These are phyloP conservation scores for Helicoverpa armigera DNA, from an alignment of 1,140 invertebrate genomes.

Conservation along the genomic window DNA sequence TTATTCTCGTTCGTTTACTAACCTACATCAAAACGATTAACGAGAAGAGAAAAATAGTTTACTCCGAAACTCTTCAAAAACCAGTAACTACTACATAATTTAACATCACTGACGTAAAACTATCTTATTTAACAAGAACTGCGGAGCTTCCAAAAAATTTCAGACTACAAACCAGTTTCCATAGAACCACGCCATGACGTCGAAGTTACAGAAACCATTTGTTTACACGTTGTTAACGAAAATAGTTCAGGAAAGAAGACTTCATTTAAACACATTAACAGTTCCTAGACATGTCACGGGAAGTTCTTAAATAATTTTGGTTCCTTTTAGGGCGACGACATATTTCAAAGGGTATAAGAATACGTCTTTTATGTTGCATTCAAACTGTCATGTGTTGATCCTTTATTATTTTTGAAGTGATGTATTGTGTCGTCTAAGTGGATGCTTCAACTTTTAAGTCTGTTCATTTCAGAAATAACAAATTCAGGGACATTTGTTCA, in stretches of 20 bases:
- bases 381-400: conserved; percentile 27
- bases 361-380: conserved; percentile 22
- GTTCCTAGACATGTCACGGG: conserved; percentile 43
- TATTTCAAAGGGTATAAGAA: conserved; percentile 34
- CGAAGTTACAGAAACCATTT: conserved; percentile 31
- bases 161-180: not conserved
- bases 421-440: not conserved
- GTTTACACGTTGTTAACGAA: conserved; percentile 35
- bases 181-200: conserved; percentile 17
- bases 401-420: conserved; percentile 38
- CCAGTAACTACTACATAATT: not conserved
- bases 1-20: too few relatives aligned
- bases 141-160: conserved; percentile 3
- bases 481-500: not conserved
- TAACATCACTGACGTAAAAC: not conserved
- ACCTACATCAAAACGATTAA: too few relatives aligned
- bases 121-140: not conserved
- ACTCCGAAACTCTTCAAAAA: not conserved
- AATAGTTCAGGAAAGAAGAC: conserved; percentile 35
- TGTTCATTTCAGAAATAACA: not conserved
- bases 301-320: conserved; percentile 40
- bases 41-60: not conserved
- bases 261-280: conserved; percentile 42
- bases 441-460: conserved; percentile 19
- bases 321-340: conserved; percentile 32